A percentile compares a stretch with the other conserved stretches of the same genome.
These are phyloP conservation scores for Belgica antarctica DNA, from an alignment of 2,888 invertebrate genomes.

Conservation along the genomic window DNA sequence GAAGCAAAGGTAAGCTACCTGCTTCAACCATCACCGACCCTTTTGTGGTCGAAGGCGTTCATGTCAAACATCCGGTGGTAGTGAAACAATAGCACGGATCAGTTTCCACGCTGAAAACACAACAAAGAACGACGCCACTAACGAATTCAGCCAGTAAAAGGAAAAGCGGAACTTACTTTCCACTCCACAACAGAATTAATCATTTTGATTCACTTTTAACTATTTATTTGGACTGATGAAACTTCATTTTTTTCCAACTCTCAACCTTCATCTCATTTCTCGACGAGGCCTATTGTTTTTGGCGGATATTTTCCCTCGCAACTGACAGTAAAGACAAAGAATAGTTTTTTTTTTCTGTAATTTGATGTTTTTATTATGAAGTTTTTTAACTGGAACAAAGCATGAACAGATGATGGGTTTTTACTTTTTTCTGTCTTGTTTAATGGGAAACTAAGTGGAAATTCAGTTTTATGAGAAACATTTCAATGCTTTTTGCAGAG, in stretches of 20 bases:
- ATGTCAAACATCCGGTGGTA: no score
- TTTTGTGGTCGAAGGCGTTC: no score
- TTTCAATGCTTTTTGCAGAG: no score
- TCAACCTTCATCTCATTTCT: constrained; percentile 11
- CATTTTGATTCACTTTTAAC: not conserved
- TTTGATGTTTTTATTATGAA: constrained; percentile 6
- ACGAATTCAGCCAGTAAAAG: no score
- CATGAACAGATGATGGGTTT: not conserved
- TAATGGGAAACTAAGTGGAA: constrained; percentile 5
- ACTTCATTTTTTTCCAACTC: not conserved
- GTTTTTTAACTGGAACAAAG: constrained; percentile 25
- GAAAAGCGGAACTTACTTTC: not conserved
- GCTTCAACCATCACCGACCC: no score
- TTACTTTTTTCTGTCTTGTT: not conserved
- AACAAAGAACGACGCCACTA: no score
- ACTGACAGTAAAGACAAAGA: not conserved
- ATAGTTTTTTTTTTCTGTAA: constrained; percentile 7
- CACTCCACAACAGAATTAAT: not conserved
- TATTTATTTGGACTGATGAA: constrained; percentile 9
- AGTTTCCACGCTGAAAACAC: no score
- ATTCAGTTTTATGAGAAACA: constrained; percentile 4
- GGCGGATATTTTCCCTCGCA: no score
- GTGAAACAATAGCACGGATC: no score
- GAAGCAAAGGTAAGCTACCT: no score
- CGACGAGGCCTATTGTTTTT: not conserved